Evolutionary conservation across 53 echinoderm and acorn worm genomes (phyloP), one percentile per base, ranked within the genome.

Genomic region (Mesocentrotus franciscanus): DNA sequence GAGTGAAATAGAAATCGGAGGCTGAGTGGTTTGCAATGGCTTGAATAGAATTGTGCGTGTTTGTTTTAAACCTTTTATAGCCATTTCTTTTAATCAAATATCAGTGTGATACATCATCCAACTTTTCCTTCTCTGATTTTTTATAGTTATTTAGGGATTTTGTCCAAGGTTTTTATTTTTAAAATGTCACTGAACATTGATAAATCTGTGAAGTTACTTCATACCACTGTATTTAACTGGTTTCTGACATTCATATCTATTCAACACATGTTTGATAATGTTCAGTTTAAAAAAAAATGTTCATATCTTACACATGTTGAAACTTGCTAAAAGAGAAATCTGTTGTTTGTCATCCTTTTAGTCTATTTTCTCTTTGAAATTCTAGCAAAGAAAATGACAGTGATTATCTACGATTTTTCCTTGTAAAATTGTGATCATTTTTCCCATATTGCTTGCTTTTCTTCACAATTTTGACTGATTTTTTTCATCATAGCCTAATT

Each of bases 41-140:
- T 87, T 24, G 27, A 58, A 58, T 57, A 10, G 15, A 87, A 58
- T 58, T 58, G 58, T 27, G 14, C 11, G 9, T 58, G 16, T 87
- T 87, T 87, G 56, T 12, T 58, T 15, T n/a, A 11, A 10, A 87
- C 58, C 56, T 87, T 87, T 58, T 56, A 87, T 27, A 57, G 27
- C 87, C 24, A 87, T 87, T 87, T 58, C 58, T 58, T 58, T 11
- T 9, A 57, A 87, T 57, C 87, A 58, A 87, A 87, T 87, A n/a
- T 57, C 27, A 24, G 11, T 57, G 57, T 58, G 7, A 17, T 17
- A 17, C 36, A 17, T 81, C 18, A 81, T 42, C 39, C 42, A 39
- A 74, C 6, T 74, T 74, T 68, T 74, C 2, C 74, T 74, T 74
- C 14, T 30, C 74, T 29, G 74, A 32, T 29, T 12, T 8, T 27